Conservation (phyloP, 2,797 vertebrate species). For the Gouania willdenowi region DNA sequence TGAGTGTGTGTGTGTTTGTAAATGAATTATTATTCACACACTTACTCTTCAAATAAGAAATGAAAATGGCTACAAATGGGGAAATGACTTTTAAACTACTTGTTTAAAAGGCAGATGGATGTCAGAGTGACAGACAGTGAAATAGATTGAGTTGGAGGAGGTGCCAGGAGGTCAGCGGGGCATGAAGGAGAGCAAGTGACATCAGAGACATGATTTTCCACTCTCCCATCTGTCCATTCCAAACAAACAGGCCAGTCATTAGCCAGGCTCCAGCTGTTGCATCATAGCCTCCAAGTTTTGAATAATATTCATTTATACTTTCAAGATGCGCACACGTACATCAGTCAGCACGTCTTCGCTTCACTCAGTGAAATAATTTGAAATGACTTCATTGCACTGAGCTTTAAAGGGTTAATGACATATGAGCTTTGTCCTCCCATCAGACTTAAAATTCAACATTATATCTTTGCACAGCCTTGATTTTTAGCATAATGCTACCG, state of each 20-base stretch:
- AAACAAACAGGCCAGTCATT: conserved; percentile 55
- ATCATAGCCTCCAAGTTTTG: conserved; percentile 28
- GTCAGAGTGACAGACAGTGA: conserved; percentile 12
- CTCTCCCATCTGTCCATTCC: conserved; percentile 63
- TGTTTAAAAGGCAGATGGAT: conserved; percentile 28
- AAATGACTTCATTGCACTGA: conserved; percentile 7
- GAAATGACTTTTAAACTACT: conserved; percentile 1
- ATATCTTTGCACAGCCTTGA: no score
- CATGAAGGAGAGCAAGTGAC: conserved; percentile 56
- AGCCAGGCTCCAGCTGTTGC: conserved; percentile 58
- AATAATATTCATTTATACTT: conserved; percentile 23
- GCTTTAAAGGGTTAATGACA: conserved; percentile 1
- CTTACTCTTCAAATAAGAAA: no score
- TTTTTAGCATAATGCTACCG: no score
- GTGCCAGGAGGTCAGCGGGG: conserved; percentile 49
- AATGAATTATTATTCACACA: no score
- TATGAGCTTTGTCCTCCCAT: neutral
- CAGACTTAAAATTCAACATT: no score
- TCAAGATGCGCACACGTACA: neutral
- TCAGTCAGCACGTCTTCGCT: neutral
- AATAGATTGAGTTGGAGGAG: neutral
- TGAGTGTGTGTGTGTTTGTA: neutral
- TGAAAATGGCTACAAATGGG: conserved; percentile 1
- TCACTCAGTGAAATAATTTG: neutral
- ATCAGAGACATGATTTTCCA: conserved; percentile 46